Conservation (phyloP, 2,113 vertebrate genomes). For the Condylura cristata region DNA sequence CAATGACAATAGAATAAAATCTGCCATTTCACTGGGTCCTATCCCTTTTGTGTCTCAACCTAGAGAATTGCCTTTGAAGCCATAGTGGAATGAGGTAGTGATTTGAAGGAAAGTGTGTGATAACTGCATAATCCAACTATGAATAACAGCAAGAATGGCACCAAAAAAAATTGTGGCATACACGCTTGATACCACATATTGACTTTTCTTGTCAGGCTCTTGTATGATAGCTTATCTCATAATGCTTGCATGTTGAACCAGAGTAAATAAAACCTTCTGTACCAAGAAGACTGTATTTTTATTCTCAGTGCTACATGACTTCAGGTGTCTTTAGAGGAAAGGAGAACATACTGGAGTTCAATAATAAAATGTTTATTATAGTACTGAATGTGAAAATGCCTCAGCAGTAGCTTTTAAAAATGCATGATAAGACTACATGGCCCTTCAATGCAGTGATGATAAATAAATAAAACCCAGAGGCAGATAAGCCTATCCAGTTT, state of each 20-base stretch:
- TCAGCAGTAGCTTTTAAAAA: slow-evolving; percentile 71
- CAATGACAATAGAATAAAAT: not conserved
- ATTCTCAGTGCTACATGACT: slow-evolving; percentile 61
- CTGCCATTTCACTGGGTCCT: not conserved
- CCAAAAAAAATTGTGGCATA: not conserved
- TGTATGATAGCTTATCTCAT: slow-evolving; percentile 45
- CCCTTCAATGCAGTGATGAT: slow-evolving; percentile 56
- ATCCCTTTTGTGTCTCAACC: slow-evolving; percentile 47
- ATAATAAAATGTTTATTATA: slow-evolving; percentile 77
- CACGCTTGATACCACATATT: not conserved
- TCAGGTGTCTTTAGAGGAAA: slow-evolving; percentile 64
- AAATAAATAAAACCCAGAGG: slow-evolving; percentile 74
- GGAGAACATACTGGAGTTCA: slow-evolving; percentile 63
- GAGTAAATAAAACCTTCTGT: slow-evolving; percentile 56
- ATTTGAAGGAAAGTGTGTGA: not conserved
- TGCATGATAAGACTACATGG: slow-evolving; percentile 65
- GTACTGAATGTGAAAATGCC: slow-evolving; percentile 61
- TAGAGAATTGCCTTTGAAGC: slow-evolving; percentile 52
- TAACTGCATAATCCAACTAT: not conserved
- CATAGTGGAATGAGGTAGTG: slow-evolving; percentile 4
- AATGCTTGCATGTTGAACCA: slow-evolving; percentile 47
- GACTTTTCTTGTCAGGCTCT: slow-evolving; percentile 44
- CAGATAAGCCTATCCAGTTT: slow-evolving; percentile 51
- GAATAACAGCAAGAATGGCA: not conserved
- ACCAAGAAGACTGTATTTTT: slow-evolving; percentile 60